Evolutionary conservation across 2,797 vertebrate species (phyloP), one percentile per base, ranked within the genome.

Genomic region (Catostomus latipinnis): DNA sequence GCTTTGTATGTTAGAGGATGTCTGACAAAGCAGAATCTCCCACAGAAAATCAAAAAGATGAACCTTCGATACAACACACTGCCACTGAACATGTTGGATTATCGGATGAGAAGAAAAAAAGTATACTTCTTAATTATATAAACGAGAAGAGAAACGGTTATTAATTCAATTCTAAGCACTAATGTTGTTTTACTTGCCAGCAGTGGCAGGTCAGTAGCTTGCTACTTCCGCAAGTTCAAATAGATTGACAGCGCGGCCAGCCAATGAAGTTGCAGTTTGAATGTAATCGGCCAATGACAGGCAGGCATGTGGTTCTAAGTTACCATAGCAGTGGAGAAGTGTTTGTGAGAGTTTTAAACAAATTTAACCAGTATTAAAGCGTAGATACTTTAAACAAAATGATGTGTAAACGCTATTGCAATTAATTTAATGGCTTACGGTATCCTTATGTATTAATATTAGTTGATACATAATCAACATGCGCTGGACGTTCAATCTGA

Each of bases 81-180:
- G 82, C 88, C 7, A 45, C 88, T 4, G 92, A 93, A n/a, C 92
- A 93, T 4, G 71, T 88, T 1, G n/a, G 86, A 52, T 77, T 83
- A 18, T 86, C 80, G 6, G 94, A 94, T 0, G 93, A 94, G 22
- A 95, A 94, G 90, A 95, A 95, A 82, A 95, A 95, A 88, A 95
- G 94, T 95, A 89, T 76, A 88, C n/a, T 53, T 18, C 1, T 0
- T 0, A 3, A 4, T 62, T 48, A 50, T 56, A 22, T 78, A 16
- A 8, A 53, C n/a, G 5, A 54, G 14, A 6, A 58, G 7, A 65
- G 0, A 63, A 65, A 46, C 34, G 6, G 49, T 50, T 48, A 34
- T 34, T 34, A 34, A 8, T 56, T 0, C 0, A 50, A 66, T 58
- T 50, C 0, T 49, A 34, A 49, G 22, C 43, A 13, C 43, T 48